Evolutionary conservation across 2,113 vertebrate genomes (phyloP).

Genomic region (Heterotis niloticus): DNA sequence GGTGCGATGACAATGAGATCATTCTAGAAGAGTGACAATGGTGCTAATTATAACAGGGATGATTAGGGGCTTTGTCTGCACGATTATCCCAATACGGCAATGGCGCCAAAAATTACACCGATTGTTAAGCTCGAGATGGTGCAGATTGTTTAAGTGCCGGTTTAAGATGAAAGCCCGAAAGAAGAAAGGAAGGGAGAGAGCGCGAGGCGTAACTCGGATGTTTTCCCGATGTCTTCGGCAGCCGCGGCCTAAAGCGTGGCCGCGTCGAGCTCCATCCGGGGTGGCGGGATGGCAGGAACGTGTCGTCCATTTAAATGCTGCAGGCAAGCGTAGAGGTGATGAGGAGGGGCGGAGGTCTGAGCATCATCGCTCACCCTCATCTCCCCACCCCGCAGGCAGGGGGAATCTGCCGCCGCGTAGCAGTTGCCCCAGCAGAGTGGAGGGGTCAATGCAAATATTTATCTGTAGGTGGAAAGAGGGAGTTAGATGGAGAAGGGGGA

Average conservation of each 20-base stretch:
- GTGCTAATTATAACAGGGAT: conserved; percentile 7
- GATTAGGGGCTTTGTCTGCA: conserved; percentile 19
- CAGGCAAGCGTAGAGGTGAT: neutral
- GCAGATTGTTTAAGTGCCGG: neutral
- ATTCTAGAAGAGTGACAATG: conserved; percentile 10
- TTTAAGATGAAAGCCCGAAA: neutral
- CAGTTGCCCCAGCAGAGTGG: neutral
- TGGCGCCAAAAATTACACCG: conserved; percentile 3
- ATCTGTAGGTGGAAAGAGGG: neutral
- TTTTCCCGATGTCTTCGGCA: too few species aligned
- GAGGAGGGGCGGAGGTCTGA: too few species aligned
- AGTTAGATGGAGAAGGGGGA: neutral
- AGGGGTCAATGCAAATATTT: conserved; percentile 7
- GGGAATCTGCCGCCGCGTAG: neutral
- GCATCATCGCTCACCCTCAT: neutral
- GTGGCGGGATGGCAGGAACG: too few species aligned
- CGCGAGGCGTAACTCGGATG: too few species aligned
- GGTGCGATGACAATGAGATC: conserved; percentile 17
- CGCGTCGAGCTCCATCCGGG: too few species aligned
- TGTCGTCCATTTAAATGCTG: too few species aligned
- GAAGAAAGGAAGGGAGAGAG: neutral
- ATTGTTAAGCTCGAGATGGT: conserved; percentile 14
- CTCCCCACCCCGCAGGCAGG: neutral
- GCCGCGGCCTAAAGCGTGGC: too few species aligned
- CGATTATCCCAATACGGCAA: conserved; percentile 2